Evolutionary conservation across 2,888 invertebrate species (phyloP), one percentile per base, ranked within the genome.

Genomic region (Trissolcus japonicus): DNA sequence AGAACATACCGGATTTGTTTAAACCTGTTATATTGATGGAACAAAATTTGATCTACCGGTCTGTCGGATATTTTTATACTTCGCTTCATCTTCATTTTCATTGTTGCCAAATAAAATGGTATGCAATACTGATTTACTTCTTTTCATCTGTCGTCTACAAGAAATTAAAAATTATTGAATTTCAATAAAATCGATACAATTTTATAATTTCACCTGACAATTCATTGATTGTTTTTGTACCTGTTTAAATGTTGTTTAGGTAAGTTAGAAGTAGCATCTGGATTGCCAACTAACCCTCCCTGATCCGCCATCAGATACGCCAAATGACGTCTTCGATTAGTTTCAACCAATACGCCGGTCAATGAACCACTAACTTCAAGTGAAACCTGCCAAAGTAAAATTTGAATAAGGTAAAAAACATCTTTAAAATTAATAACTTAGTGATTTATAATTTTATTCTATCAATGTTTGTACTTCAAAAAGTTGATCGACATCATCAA

Each of bases 251-350:
- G 96, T 89, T 98, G 98, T 88, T 98, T 98, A 6, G 98, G 98
- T 79, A 98, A 91, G 90, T 98, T 98, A 0, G 95, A 94, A 1
- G 94, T 93, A 13, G 94, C 94, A 86, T 96, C 95, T 1, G 97
- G 97, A 90, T 97, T 97, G 4, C 95, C 95, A 46, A 97, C 95
- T 71, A 98, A 91, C 65, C 96, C 96, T 48, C 98, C 98, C 88
- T 97, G 97, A 89, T 98, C 98, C 41, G 97, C 96, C 98, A 98
- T 98, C 54, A 99, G 91, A 89, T 98, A 97, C 9, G 98, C 98
- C 80, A 98, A 92, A 90, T 98, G 98, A 80, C 97, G 93, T 78
- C 97, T 92, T 63, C 98, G 92, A 86, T 98, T 96, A 2, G 96
- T 96, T 85, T 98, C 97, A 75, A 97, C 92, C 83, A 95, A 92